Base-by-base conservation (phyloP, 2,888 invertebrate genomes). In the Dryocosmus kuriphilus region DNA sequence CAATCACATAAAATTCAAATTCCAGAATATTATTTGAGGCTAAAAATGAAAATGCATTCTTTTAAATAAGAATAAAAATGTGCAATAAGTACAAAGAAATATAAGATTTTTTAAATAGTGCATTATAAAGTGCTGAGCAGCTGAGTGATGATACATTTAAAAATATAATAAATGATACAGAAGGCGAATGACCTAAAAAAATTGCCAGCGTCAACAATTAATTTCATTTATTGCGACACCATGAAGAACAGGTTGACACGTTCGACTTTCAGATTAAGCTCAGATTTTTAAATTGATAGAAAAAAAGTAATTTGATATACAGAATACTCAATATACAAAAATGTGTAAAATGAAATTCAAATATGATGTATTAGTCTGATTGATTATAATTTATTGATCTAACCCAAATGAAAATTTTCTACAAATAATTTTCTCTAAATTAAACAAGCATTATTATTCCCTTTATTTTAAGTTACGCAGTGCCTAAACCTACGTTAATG, bases 181-280 rank as follows among this genome's bases (percentile, higher is more conserved):
- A 81, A 77, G 14, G 38, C 14, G 24, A 41, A 75, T 51, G 63
- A 51, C 75, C 63, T 46, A 19, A 62, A 75, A 32, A 75, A 63
- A 41, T 51, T 51, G 75, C 65, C 16, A 51, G 16, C 41, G 61
- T 75, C 61, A 60, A 76, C 60, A 75, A 57, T 9, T 51, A n/a
- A 51, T 51, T 51, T 8, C n/a, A 22, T 51, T 51, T 51, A 51
- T 9, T 51, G 16, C 16, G 41, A 4, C 41, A 41, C 16, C 41
- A 41, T 5, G 41, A 5, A 2, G 32, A 2, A 22, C 9, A n/a
- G n/a, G n/a, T n/a, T n/a, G 1, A 51, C 8, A 19, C n/a, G n/a
- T 22, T n/a, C 51, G 51, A 51, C 9, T 51, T 51, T 51, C 8
- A 1, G 8, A n/a, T 35, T 35, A 9, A 35, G 9, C 35, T 6